Evolutionary conservation across 2,888 invertebrate genomes (phyloP).

Genomic region (Chymomyza amoena): DNA sequence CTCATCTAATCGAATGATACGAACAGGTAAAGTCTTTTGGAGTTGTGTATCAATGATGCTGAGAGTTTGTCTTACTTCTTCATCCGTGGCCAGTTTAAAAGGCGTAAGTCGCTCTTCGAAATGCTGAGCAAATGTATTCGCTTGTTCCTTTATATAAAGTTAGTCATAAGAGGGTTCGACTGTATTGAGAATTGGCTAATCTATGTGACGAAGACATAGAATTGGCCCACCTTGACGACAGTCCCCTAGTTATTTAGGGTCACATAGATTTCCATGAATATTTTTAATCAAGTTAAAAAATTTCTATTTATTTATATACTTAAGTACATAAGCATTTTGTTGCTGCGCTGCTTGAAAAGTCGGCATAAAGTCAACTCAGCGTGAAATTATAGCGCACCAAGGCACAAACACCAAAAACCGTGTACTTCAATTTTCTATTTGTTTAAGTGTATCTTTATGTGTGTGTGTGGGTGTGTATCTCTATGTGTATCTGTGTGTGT

Average conservation of each 20-base stretch:
- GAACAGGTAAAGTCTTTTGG: no score
- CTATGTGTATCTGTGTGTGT: conserved; percentile 32
- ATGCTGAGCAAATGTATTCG: no score
- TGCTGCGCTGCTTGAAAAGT: neutral
- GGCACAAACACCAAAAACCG: conserved; percentile 10
- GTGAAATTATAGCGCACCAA: conserved; percentile 49
- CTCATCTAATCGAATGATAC: no score
- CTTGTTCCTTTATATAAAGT: no score
- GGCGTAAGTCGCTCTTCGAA: no score
- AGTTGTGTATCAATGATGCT: no score
- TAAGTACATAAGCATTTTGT: neutral
- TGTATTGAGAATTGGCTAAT: no score
- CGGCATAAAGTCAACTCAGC: conserved; percentile 39
- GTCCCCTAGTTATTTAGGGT: neutral
- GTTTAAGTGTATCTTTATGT: conserved; percentile 30
- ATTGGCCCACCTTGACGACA: neutral
- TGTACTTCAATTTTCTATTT: neutral
- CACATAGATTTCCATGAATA: neutral
- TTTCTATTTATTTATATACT: neutral
- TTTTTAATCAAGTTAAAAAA: neutral
- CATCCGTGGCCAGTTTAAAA: no score
- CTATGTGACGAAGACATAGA: no score
- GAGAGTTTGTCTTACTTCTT: no score
- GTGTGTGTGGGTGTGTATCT: conserved; percentile 32
- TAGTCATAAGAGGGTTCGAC: no score